These are phyloP conservation scores for Heliocidaris erythrogramma DNA, from an alignment of 35 echinoderm and acorn worm genomes.

Conservation along the genomic window DNA sequence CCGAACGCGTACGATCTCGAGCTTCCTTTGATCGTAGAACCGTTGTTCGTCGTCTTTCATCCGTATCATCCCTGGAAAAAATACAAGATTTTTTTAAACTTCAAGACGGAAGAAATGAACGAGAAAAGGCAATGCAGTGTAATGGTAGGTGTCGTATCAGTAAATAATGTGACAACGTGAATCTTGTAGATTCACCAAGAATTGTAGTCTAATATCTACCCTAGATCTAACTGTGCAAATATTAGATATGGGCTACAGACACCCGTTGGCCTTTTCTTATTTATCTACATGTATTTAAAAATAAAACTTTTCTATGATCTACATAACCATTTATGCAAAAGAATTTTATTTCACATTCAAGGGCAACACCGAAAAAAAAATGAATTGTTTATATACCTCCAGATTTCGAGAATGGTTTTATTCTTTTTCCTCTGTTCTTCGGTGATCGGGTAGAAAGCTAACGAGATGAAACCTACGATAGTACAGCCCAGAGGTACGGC, in stretches of 20 bases:
- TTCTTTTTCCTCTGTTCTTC: slow-evolving; percentile 89
- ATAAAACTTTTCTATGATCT: not conserved
- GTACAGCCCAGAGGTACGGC: slow-evolving; percentile 69
- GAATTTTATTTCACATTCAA: too few relatives aligned
- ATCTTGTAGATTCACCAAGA: not conserved
- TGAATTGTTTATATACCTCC: slow-evolving; percentile 58
- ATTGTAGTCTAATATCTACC: not conserved
- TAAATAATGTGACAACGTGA: not conserved
- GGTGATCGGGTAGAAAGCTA: slow-evolving; percentile 88
- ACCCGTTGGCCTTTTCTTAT: not conserved
- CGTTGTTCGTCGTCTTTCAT: slow-evolving; percentile 66
- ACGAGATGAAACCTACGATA: slow-evolving; percentile 69
- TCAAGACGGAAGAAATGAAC: not conserved
- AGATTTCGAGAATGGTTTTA: slow-evolving; percentile 93
- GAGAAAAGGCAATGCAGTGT: not conserved
- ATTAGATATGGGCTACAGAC: not conserved
- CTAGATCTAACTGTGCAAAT: not conserved
- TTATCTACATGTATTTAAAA: not conserved
- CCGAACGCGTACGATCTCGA: slow-evolving; percentile 67
- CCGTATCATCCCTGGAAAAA: slow-evolving; percentile 64
- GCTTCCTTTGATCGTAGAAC: slow-evolving; percentile 66
- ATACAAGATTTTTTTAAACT: not conserved
- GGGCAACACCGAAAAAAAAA: not conserved
- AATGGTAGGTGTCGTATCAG: not conserved
- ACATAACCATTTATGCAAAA: not conserved